Percentiles rank a stretch among this genome's conserved stretches.
phyloP scores from a whole-genome alignment of 2,888 invertebrate genomes.

The Cephus sareptanus region DNA sequence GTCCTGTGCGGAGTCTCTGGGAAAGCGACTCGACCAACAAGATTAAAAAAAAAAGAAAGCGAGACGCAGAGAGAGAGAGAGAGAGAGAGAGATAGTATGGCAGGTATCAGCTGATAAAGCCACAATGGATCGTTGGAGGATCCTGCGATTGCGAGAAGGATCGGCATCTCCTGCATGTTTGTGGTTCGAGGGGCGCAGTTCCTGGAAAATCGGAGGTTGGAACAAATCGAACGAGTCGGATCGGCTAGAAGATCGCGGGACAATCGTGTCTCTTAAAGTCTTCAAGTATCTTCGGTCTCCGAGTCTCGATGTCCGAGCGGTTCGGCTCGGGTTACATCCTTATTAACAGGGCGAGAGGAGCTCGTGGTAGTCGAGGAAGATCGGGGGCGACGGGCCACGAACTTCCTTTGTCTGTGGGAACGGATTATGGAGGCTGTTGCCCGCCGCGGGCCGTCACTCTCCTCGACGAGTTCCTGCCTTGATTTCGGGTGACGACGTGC shows the following conservation, averaged over 20 bases:
- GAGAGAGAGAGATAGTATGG: not conserved
- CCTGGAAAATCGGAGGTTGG: not conserved
- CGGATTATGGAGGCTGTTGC: conserved; percentile 49
- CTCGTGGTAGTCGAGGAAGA: conserved; percentile 42
- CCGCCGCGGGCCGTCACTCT: conserved; percentile 49
- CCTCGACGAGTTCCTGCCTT: conserved; percentile 49
- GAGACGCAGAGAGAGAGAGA: not conserved
- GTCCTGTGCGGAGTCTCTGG: no score
- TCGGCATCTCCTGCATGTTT: no score
- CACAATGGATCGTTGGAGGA: no score
- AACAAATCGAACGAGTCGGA: not conserved
- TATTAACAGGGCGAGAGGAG: conserved; percentile 50
- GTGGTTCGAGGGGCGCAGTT: no score
- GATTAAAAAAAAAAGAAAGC: not conserved
- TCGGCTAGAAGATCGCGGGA: not conserved
- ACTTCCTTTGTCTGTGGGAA: conserved; percentile 63
- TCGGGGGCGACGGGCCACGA: conserved; percentile 60
- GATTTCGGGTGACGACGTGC: conserved; percentile 55
- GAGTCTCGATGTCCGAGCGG: conserved; percentile 37
- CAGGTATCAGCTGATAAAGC: not conserved
- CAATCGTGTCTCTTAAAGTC: not conserved
- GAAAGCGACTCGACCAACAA: not conserved
- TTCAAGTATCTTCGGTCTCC: conserved; percentile 20
- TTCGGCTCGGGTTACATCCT: conserved; percentile 64
- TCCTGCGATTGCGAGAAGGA: no score